phyloP scores from a whole-genome alignment of 2,113 vertebrate genomes.

The Perccottus glenii region DNA sequence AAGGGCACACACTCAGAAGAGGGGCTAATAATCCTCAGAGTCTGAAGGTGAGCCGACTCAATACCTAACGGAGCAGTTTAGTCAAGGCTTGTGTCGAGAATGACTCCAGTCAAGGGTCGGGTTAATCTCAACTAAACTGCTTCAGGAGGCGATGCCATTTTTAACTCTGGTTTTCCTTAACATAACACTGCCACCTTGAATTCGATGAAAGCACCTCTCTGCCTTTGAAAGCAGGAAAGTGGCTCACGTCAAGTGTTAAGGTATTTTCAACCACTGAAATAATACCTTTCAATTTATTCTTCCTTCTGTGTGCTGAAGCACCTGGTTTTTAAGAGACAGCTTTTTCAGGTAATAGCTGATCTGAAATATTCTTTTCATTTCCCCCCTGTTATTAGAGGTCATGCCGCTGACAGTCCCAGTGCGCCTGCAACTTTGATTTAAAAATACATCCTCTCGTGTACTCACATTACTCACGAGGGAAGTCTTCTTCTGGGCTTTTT shows the following conservation, averaged over 20 bases:
- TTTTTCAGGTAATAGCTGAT: conserved; percentile 45
- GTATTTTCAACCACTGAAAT: conserved; percentile 24
- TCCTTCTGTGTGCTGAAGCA: neutral
- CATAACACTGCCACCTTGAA: conserved; percentile 49
- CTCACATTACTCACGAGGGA: conserved; percentile 13
- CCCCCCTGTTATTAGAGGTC: conserved; percentile 45
- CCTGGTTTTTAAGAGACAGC: conserved; percentile 20
- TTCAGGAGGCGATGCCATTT: conserved; percentile 26
- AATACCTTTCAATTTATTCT: conserved; percentile 12
- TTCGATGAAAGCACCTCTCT: conserved; percentile 23
- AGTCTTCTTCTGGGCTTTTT: conserved; percentile 42
- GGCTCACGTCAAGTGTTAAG: conserved; percentile 20
- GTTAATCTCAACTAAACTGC: conserved; percentile 50
- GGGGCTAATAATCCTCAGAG: conserved; percentile 53
- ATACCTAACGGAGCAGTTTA: conserved; percentile 40
- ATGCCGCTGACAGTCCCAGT: conserved; percentile 26
- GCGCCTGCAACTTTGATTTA: conserved; percentile 31
- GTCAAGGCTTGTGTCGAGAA: conserved; percentile 25
- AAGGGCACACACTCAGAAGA: conserved; percentile 53
- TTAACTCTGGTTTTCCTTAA: conserved; percentile 17
- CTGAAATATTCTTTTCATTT: conserved; percentile 37
- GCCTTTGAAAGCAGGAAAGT: conserved; percentile 17
- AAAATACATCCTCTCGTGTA: conserved; percentile 19
- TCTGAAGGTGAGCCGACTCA: conserved; percentile 57
- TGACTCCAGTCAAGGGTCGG: conserved; percentile 44